These are phyloP conservation scores for Emydocephalus ijimae DNA, from an alignment of 2,113 vertebrate species.

Conservation along the genomic window DNA sequence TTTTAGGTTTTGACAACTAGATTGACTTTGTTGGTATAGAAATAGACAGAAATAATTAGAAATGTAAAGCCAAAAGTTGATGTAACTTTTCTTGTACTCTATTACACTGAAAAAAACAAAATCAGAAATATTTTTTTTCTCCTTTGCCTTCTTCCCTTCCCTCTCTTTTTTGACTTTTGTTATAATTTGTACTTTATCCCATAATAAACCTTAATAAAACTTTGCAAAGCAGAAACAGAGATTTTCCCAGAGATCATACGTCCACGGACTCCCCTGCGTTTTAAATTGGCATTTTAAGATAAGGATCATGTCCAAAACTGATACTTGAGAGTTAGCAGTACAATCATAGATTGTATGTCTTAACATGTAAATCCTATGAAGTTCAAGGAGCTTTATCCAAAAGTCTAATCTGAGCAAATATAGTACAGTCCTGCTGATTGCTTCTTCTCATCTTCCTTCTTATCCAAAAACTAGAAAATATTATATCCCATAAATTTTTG, in stretches of 20 bases:
- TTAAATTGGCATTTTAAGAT: neutral
- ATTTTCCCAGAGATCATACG: neutral
- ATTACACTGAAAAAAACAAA: neutral
- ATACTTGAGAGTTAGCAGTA: neutral
- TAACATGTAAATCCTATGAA: neutral
- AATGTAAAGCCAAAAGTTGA: neutral
- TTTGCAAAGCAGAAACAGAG: neutral
- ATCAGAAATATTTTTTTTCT: neutral
- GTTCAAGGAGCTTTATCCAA: neutral
- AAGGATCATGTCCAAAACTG: neutral
- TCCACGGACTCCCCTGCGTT: neutral
- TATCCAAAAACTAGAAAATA: neutral
- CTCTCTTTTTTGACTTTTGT: neutral
- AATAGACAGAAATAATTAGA: neutral
- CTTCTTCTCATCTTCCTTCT: neutral
- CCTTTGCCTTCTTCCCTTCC: neutral
- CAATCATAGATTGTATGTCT: neutral
- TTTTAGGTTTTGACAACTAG: neutral
- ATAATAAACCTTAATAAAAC: neutral
- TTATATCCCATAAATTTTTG: neutral
- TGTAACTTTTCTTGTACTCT: neutral
- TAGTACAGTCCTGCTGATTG: neutral
- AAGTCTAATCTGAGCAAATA: neutral
- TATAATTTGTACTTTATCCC: neutral
- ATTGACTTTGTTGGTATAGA: neutral